Base-by-base conservation (phyloP, 2,797 vertebrate genomes). In the Enteromius fasciolatus region DNA sequence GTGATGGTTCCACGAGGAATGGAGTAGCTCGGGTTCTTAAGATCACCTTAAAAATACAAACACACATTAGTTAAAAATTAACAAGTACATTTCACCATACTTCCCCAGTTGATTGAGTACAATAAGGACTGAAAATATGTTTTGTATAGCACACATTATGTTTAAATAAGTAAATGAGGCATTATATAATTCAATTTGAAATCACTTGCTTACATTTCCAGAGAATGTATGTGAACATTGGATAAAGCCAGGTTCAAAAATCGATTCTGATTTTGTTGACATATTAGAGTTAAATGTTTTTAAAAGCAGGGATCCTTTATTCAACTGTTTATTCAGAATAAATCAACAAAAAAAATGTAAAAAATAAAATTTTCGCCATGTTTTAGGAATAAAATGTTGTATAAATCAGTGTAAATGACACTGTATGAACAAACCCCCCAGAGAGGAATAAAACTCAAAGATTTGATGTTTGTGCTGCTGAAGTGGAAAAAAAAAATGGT, bases 1-100 rank as follows among this genome's bases (percentile, higher is more conserved):
- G 95, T 96, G 88, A 97, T 97, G 80, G 97, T 98, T 81, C 97
- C 97, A 1, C 97, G 93, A 0, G 97, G 97, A 86, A 98, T 97
- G 76, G 97, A 95, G 87, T 96, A 97, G 86, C 96, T 97, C 0
- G 96, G 97, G 83, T 91, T 96, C 87, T 95, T 97, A 86, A 97
- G 91, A 85, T 98, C 97, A 15, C 97, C 97, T 97, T 86, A 63
- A 63, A 28, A 23, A 57, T 57, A 31, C 31, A 83, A 20, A 74
- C 17, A 76, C 68, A 57, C n/a, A 50, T 28, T 18, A 23, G 2
- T 28, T 14, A 59, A 14, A 63, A 28, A 63, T 15, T 28, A 15
- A 28, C 59, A 15, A 61, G 5, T 61, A 61, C 14, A 61, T 28
- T 7, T 61, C 2, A 61, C 4, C 25, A 61, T 63, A 63, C 14